Percentiles rank a stretch among this genome's conserved stretches.
Conservation (phyloP, 2,113 vertebrate species). For the Cercopithecus mona region DNA sequence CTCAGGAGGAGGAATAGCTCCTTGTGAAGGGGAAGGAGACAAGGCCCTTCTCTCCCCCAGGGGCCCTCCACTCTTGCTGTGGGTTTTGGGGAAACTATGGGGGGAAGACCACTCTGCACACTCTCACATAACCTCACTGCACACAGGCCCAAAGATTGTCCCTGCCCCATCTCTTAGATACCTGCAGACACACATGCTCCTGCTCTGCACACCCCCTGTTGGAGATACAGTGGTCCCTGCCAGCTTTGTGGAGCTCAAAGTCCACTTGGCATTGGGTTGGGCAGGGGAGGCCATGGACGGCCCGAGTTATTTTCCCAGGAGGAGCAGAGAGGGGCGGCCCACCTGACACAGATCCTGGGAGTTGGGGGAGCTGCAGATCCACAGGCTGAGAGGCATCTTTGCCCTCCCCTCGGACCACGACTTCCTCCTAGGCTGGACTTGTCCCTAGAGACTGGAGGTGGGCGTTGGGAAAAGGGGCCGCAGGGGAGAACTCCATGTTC, state of each 20-base stretch:
- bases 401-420: not conserved
- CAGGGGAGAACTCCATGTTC: not conserved
- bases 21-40: too few species aligned
- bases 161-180: not conserved
- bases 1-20: not conserved
- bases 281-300: not conserved
- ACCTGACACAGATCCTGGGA: not conserved
- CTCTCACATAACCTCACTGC: not conserved
- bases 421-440: not conserved
- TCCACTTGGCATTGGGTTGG: not conserved
- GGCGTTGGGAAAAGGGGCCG: not conserved
- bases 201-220: accelerated
- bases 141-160: not conserved
- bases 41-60: not conserved
- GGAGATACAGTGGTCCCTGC: not conserved
- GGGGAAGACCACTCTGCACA: not conserved
- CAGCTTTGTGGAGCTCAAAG: not conserved
- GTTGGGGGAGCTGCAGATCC: not conserved
- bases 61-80: not conserved
- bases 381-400: not conserved
- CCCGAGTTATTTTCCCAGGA: not conserved
- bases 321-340: not conserved
- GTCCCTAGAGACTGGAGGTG: not conserved
- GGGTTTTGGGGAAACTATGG: not conserved
- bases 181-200: not conserved